Conservation (phyloP, 2,888 invertebrate species). For the Drosophila mettleri region DNA sequence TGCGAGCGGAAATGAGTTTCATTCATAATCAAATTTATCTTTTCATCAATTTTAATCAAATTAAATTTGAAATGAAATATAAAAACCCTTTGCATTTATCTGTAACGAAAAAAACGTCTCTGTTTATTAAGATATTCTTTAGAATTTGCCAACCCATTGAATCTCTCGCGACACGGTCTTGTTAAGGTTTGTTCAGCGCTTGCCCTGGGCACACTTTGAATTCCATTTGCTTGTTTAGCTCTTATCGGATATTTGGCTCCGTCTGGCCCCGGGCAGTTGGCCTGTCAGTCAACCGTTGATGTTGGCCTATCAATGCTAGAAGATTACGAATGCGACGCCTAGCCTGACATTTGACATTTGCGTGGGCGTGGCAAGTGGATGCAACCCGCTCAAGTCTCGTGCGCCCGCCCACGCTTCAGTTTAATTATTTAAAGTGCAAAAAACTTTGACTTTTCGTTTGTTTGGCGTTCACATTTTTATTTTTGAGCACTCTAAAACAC, state of each 20-base stretch:
- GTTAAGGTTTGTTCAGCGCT: conserved; percentile 20
- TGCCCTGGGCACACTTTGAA: conserved; percentile 51
- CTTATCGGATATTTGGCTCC: conserved; percentile 68
- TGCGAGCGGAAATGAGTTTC: too few species aligned
- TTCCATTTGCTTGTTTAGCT: conserved; percentile 75
- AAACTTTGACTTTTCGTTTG: conserved; percentile 31
- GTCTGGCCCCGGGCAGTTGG: conserved; percentile 51
- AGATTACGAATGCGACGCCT: conserved; percentile 28
- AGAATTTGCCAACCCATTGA: background rate
- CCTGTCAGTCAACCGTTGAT: conserved; percentile 67
- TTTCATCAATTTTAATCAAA: background rate
- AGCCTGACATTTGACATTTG: conserved; percentile 29
- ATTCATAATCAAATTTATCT: background rate
- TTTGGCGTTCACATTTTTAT: conserved; percentile 10
- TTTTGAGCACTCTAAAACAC: conserved; percentile 49
- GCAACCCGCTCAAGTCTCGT: conserved; percentile 26
- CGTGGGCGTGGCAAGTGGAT: conserved; percentile 25
- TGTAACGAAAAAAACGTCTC: rapidly evolving
- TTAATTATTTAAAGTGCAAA: conserved; percentile 79
- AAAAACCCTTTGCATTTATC: background rate
- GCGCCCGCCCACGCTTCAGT: conserved; percentile 17
- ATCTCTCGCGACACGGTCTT: conserved; percentile 32
- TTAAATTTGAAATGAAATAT: background rate
- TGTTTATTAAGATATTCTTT: background rate
- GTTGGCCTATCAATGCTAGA: conserved; percentile 55